phyloP scores from a whole-genome alignment of 2,797 vertebrate genomes.

The Diplodus puntazzo region DNA sequence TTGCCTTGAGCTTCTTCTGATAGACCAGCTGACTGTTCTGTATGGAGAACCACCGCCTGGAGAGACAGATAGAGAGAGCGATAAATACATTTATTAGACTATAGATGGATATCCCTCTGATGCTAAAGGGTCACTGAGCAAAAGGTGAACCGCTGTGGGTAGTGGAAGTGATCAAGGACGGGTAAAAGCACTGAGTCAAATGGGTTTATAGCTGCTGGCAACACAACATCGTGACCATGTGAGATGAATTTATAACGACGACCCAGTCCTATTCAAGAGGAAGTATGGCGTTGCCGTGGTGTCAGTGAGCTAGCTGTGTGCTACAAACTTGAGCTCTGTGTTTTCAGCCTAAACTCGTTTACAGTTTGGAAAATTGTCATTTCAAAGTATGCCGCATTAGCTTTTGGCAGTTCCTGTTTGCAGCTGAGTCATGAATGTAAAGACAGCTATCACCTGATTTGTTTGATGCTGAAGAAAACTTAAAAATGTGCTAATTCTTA shows the following conservation, averaged over 20 bases:
- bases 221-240: background rate
- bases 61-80: slow-evolving; percentile 24
- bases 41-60: slow-evolving; percentile 98
- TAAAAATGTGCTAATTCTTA: background rate
- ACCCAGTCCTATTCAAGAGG: background rate
- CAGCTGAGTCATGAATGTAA: background rate
- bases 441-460: background rate
- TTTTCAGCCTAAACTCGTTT: background rate
- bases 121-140: slow-evolving; percentile 8
- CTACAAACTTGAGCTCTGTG: background rate
- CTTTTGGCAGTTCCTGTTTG: background rate
- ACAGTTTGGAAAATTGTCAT: background rate
- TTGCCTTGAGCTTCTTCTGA: slow-evolving; percentile 97
- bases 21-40: slow-evolving; percentile 99
- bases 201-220: slow-evolving; percentile 1
- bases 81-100: slow-evolving; percentile 41
- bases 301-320: background rate
- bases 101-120: slow-evolving; percentile 38
- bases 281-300: background rate
- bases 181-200: slow-evolving; percentile 44
- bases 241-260: background rate
- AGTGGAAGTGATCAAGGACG: background rate
- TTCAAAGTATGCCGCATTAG: background rate
- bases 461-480: background rate
- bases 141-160: slow-evolving; percentile 19